phyloP scores from a whole-genome alignment of 2,888 invertebrate species.

The Scaptomyza flava region DNA sequence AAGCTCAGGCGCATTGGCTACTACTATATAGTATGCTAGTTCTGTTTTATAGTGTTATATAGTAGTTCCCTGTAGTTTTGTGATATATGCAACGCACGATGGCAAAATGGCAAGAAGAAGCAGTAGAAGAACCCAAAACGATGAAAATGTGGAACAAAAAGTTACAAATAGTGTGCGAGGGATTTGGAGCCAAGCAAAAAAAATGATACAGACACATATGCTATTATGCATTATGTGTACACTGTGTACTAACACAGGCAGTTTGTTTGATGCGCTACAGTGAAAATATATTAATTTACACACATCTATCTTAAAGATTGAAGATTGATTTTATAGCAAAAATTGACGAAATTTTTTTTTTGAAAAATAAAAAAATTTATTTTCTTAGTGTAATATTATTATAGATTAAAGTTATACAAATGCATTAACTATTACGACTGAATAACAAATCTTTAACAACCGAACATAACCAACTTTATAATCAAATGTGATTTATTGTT shows the following conservation, averaged over 20 bases:
- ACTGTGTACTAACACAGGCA: neutral
- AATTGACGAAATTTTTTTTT: no score
- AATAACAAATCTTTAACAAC: neutral
- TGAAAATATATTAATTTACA: neutral
- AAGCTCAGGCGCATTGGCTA: constrained; percentile 42
- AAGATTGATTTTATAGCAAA: no score
- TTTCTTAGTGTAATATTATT: no score
- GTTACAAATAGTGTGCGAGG: constrained; percentile 57
- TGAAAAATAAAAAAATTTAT: no score
- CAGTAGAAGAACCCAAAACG: neutral
- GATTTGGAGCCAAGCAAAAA: neutral
- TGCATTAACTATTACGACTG: neutral
- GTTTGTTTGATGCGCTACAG: constrained; percentile 29
- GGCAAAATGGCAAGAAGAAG: constrained; percentile 31
- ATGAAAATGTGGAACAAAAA: constrained; percentile 44
- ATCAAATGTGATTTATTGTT: neutral
- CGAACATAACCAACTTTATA: neutral
- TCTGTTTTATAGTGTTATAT: neutral
- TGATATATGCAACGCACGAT: constrained; percentile 76
- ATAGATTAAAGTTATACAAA: neutral
- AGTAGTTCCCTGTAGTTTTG: constrained; percentile 37
- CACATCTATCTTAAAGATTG: no score
- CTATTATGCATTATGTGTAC: constrained; percentile 24
- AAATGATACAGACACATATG: constrained; percentile 41
- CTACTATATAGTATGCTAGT: neutral